phyloP scores from a whole-genome alignment of 2,888 invertebrate species.

The Syrista parreyssii region DNA sequence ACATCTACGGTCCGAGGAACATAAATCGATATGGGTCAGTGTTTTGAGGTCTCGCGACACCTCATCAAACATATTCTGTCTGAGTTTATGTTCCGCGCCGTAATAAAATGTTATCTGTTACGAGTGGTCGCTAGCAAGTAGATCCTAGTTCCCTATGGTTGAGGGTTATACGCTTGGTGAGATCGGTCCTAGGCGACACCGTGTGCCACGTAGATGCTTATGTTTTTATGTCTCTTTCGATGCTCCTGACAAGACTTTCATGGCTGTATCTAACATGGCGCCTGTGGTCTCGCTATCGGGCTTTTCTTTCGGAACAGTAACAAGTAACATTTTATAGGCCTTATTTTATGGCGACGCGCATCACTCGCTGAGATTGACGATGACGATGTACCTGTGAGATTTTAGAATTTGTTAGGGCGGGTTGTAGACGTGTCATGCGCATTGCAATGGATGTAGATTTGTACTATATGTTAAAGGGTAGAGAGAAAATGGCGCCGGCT shows the following conservation, averaged over 20 bases:
- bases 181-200: not conserved
- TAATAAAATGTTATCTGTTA: constrained; percentile 39
- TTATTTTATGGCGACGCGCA: not conserved
- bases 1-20: constrained; percentile 1
- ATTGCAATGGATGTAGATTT: not conserved
- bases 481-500: constrained; percentile 16
- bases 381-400: not conserved
- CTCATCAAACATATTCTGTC: constrained; percentile 43
- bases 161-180: constrained; percentile 8
- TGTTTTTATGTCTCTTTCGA: constrained; percentile 5
- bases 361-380: not conserved
- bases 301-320: not conserved
- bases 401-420: not conserved
- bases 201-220: not conserved
- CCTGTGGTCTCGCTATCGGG: not conserved
- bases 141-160: constrained; percentile 14
- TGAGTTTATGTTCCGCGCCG: constrained; percentile 36
- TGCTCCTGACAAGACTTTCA: constrained; percentile 2
- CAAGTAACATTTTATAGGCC: not conserved
- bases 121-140: constrained; percentile 11
- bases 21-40: constrained; percentile 6
- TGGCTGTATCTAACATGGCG: not conserved
- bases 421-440: not conserved
- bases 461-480: not conserved
- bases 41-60: constrained; percentile 31